These are phyloP conservation scores for Holothuria glaberrima DNA, from an alignment of 35 echinoderm and acorn worm species.

Conservation along the genomic window DNA sequence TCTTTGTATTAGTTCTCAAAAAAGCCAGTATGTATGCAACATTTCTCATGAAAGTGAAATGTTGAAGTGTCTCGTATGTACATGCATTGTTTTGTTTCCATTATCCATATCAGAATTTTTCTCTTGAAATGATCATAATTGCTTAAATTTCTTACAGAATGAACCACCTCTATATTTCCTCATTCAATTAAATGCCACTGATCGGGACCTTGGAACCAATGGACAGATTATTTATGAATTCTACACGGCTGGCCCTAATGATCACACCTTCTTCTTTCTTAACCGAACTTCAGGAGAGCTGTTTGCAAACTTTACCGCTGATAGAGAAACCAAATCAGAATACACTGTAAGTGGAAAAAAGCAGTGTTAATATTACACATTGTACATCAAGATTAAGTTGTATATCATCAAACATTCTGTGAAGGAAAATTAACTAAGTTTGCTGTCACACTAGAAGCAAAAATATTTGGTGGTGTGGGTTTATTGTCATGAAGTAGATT, in stretches of 20 bases:
- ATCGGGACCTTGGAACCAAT: conserved; percentile 70
- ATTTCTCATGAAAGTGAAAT: background rate
- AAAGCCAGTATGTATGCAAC: background rate
- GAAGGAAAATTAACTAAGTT: no score
- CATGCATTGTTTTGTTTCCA: background rate
- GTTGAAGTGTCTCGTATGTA: no score
- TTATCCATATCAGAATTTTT: no score
- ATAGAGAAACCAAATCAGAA: conserved; percentile 66
- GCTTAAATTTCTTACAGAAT: conserved; percentile 47
- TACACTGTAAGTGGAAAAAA: conserved; percentile 71
- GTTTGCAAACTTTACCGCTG: conserved; percentile 77
- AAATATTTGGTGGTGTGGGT: no score
- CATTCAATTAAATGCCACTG: conserved; percentile 56
- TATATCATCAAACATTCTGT: no score
- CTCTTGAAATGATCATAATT: no score
- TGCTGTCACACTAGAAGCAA: no score
- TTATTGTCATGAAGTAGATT: no score
- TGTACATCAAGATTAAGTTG: no score
- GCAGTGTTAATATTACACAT: no score
- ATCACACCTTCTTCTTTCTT: conserved; percentile 34
- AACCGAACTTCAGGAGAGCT: conserved; percentile 52
- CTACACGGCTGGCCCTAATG: background rate
- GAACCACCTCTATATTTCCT: conserved; percentile 46
- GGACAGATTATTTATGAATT: conserved; percentile 77
- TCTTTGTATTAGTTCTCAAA: no score